Base-by-base conservation (phyloP, 2,113 vertebrate genomes). In the Dasyornis broadbenti region DNA sequence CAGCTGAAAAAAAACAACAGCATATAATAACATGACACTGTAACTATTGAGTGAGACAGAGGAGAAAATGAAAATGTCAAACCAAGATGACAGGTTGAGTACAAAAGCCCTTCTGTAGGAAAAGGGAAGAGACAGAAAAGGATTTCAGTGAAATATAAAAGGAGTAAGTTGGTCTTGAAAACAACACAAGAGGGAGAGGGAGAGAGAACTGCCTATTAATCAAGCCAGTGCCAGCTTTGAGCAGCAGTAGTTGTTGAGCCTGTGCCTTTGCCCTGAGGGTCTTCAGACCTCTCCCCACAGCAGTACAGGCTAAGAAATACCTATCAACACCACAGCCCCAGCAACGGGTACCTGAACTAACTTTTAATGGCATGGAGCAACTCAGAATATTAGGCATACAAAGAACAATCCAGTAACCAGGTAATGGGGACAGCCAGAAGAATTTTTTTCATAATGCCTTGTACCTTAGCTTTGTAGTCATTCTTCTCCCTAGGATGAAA, bases 321-420 rank as follows among this genome's bases (percentile, higher is more conserved):
- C 9, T 11, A 15, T 20, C n/a, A 82, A 40, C 60, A 78, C 28
- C 27, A 35, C 0, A 0, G 22, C 9, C 7, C 40, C 69, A 73
- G 40, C n/a, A 52, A 30, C 0, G 0, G n/a, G 7, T 60, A 21
- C 31, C 37, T 40, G 8, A 52, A 28, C 28, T 19, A 17, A 50
- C 13, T 90, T 90, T 50, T 20, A 75, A 75, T 3, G 12, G 13
- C 52, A 56, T 1, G 6, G 35, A 71, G 37, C 31, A 79, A 44
- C 11, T 59, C 47, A 76, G 61, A 82, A 21, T 59, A 59, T 68
- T 13, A 59, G n/a, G 8, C 22, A 79, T 23, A 13, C 10, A 49
- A 28, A 20, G 42, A 75, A 68, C 42, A 63, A 68, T 3, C 15
- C 22, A 9, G 18, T 40, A 20, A 63, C 33, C 37, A 30, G 10